phyloP scores from a whole-genome alignment of 1,140 invertebrate genomes.

The Hyposmocoma kahamanoa region DNA sequence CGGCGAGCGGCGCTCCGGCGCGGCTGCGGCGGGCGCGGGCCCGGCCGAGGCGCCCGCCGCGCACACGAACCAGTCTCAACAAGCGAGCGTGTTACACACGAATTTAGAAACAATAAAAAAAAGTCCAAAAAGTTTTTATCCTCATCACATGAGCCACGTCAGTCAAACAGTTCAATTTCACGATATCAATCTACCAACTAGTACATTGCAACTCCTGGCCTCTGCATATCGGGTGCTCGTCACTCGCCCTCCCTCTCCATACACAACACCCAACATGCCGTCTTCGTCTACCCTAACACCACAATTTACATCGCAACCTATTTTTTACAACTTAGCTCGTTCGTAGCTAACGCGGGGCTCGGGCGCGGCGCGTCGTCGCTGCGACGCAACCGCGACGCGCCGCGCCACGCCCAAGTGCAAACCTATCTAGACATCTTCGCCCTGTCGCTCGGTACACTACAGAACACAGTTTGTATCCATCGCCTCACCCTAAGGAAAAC shows the following conservation, averaged over 20 bases:
- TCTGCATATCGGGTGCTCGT: constrained; percentile 44
- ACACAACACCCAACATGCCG: constrained; percentile 69
- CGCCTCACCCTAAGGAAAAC: constrained; percentile 56
- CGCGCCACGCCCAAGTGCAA: constrained; percentile 38
- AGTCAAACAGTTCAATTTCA: constrained; percentile 57
- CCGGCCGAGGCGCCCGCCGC: constrained; percentile 9
- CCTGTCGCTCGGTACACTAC: constrained; percentile 66
- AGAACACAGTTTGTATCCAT: constrained; percentile 70
- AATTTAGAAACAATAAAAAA: constrained; percentile 38
- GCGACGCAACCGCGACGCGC: constrained; percentile 12
- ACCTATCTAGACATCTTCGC: constrained; percentile 65
- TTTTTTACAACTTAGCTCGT: constrained; percentile 60
- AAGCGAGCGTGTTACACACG: constrained; percentile 64
- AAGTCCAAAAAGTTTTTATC: constrained; percentile 52
- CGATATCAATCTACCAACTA: constrained; percentile 51
- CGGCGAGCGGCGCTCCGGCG: not conserved
- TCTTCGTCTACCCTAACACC: constrained; percentile 43
- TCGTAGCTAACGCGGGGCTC: constrained; percentile 28
- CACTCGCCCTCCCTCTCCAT: constrained; percentile 35
- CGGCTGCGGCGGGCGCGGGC: constrained; percentile 1
- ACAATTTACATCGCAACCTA: constrained; percentile 64
- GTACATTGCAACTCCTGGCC: constrained; percentile 11
- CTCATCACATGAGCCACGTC: constrained; percentile 68
- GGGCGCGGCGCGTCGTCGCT: constrained; percentile 10
- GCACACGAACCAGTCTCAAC: constrained; percentile 55